A percentile compares a stretch with the other conserved stretches of the same genome.
Evolutionary conservation across 2,888 invertebrate species (phyloP).

Genomic region (Drosophila eohydei): DNA sequence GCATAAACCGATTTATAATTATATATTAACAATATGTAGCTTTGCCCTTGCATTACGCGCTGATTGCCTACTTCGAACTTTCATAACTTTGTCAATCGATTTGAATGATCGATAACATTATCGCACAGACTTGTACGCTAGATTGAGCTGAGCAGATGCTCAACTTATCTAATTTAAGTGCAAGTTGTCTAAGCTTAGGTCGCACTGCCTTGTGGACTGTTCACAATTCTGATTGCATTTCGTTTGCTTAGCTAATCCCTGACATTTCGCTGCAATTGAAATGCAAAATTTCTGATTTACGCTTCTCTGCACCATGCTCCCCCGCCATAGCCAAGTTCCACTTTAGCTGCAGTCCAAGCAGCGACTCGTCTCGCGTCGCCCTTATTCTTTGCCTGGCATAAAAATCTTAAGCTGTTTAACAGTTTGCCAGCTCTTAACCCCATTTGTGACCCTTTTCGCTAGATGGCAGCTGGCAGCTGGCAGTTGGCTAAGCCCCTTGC

Average conservation of each 20-base stretch:
- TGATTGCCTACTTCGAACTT: background rate
- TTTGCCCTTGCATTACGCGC: no score
- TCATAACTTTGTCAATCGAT: background rate
- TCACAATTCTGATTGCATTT: constrained; percentile 26
- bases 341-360: background rate
- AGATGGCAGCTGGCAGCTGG: background rate
- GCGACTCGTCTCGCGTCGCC: background rate
- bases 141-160: background rate
- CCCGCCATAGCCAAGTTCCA: background rate
- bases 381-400: background rate
- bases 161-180: constrained; percentile 1
- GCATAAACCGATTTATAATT: no score
- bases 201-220: background rate
- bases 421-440: constrained; percentile 60
- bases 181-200: background rate
- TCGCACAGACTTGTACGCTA: background rate
- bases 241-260: constrained; percentile 18
- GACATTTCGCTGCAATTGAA: constrained; percentile 8
- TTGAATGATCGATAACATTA: background rate
- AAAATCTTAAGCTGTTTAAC: constrained; percentile 57
- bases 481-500: constrained; percentile 6
- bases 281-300: constrained; percentile 42
- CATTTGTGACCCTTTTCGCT: constrained; percentile 40
- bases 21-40: no score
- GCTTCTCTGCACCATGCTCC: constrained; percentile 1